Evolutionary conservation across 2,113 vertebrate genomes (phyloP), one percentile per base, ranked within the genome.

Genomic region (Rhodinocichla rosea): DNA sequence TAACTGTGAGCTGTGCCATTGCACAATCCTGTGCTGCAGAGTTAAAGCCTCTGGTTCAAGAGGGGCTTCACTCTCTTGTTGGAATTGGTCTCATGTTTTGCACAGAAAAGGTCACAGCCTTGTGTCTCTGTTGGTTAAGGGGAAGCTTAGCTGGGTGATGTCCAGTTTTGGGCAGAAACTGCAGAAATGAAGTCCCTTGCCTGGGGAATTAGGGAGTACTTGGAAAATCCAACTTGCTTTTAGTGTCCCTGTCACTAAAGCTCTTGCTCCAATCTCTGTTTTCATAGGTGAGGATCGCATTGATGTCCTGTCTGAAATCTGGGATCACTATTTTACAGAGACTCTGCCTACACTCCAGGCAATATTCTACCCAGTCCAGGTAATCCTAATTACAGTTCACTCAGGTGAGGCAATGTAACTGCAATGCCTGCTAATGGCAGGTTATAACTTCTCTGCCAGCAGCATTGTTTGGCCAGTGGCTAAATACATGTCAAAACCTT

Each of bases 351-450:
- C 99, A 5, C 98, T 99, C 81, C 99, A 99, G 97, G 99, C 99
- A 68, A 99, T 99, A 97, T 99, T 99, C 97, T 99, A 99, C 94
- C 99, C 99, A 3, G 98, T 99, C 64, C 99, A 99, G 99, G 99
- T 99, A 97, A 98, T 96, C 81, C 79, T 95, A 39, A 15, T 84
- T 79, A 56, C 55, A 59, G 67, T 78, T 69, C 21, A 69, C 12
- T 62, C 40, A 83, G 71, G 22, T 52, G 57, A 42, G 62, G 74
- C 45, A 80, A 9, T 45, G 49, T 60, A 50, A 27, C 55, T 63
- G 30, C 50, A 60, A 2, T 7, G 26, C 23, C 50, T 84, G 40
- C 52, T 81, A 35, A 56, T 1, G 19, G 52, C 37, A 49, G 24
- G 2, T 19, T 27, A 35, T 62, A 65, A 30, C 7, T 56, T 47